phyloP scores from a whole-genome alignment of 2,113 vertebrate genomes.

The Scytalopus superciliaris region DNA sequence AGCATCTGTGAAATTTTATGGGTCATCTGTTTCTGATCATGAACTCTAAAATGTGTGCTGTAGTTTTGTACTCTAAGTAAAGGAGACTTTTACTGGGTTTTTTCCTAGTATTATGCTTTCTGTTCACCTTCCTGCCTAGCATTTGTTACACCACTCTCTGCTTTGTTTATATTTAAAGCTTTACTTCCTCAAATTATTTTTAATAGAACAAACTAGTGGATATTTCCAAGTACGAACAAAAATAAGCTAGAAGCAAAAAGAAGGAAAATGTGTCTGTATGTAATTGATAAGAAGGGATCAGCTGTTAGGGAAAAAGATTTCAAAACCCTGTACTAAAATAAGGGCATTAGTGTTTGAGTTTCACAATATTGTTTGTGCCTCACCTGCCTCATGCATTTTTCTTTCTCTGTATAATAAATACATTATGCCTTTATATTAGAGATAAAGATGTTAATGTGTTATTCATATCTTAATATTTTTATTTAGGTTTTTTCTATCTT shows the following conservation, averaged over 20 bases:
- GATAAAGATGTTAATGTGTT: not conserved
- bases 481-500: not conserved
- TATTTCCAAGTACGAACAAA: not conserved
- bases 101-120: not conserved
- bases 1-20: slow-evolving; percentile 8
- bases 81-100: not conserved
- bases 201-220: not conserved
- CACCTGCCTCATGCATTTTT: not conserved
- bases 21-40: slow-evolving; percentile 4
- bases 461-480: not conserved
- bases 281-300: not conserved
- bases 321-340: not conserved
- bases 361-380: not conserved
- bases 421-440: not conserved
- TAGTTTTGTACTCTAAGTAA: not conserved
- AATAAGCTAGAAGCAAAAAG: not conserved
- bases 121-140: not conserved
- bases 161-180: not conserved
- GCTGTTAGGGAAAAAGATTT: not conserved
- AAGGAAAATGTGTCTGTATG: not conserved
- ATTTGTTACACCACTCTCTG: not conserved
- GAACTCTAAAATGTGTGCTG: not conserved
- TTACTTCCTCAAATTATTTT: not conserved
- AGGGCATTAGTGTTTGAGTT: not conserved
- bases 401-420: not conserved